phyloP scores from a whole-genome alignment of 2,797 vertebrate genomes.

The Sebastes variabilis region DNA sequence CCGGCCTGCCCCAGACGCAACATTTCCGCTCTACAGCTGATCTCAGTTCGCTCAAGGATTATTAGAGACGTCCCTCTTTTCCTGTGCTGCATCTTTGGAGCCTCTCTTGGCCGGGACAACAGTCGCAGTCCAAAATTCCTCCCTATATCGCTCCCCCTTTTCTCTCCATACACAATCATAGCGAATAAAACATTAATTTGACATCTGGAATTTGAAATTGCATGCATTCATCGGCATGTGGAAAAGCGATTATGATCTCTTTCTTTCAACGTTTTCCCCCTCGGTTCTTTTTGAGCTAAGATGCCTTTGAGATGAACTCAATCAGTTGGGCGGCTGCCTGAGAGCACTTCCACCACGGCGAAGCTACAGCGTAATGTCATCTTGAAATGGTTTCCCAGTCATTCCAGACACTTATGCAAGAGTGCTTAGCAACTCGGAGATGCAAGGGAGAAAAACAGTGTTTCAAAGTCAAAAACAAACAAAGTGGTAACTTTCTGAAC shows the following conservation, averaged over 20 bases:
- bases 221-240: constrained; percentile 71
- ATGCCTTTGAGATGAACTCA: constrained; percentile 74
- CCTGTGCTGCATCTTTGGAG: constrained; percentile 57
- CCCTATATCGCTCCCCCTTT: constrained; percentile 14
- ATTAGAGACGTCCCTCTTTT: constrained; percentile 50
- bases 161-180: constrained; percentile 39
- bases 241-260: constrained; percentile 60
- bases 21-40: constrained; percentile 69
- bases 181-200: constrained; percentile 56
- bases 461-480: constrained; percentile 45
- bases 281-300: constrained; percentile 42
- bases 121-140: constrained; percentile 40
- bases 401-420: constrained; percentile 74
- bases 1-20: constrained; percentile 57
- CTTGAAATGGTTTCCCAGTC: constrained; percentile 66
- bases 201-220: constrained; percentile 78
- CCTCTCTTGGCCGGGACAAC: constrained; percentile 46
- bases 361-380: constrained; percentile 57
- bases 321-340: constrained; percentile 61
- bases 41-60: constrained; percentile 60
- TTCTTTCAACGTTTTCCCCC: constrained; percentile 44
- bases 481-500: constrained; percentile 8
- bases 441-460: constrained; percentile 37
- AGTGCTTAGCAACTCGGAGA: constrained; percentile 59
- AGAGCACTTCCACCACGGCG: constrained; percentile 63